Evolutionary conservation across 2,113 vertebrate species (phyloP), one percentile per base, ranked within the genome.

Genomic region (Cyanoliseus patagonus): DNA sequence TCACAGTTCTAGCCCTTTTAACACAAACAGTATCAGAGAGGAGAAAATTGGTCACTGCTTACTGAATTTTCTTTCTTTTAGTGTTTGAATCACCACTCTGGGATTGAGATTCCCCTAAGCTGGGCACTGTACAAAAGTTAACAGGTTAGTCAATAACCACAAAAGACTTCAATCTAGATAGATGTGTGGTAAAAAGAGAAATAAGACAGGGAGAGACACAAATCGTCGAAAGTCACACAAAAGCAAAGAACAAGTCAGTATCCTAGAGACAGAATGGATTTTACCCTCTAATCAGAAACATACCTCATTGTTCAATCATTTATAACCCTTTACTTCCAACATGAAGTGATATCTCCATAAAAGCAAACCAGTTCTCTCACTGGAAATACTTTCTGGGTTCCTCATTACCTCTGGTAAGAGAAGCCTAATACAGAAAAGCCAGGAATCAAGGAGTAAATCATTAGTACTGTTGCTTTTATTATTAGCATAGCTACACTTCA

Each of bases 321-420:
- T 96, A 74, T 33, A 55, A 46, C 44, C 87, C 62, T 95, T 95
- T 73, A 88, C 59, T 95, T 95, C 61, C 94, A 96, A 96, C 20
- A 81, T 88, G 59, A 49, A 83, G 82, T 17, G 18, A 94, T 61
- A 82, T 23, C 63, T 95, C 78, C 78, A 90, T 78, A 62, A 86
- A 95, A 94, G 44, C 66, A 96, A 94, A 86, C 78, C 55, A 78
- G 55, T 86, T 92, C 35, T 92, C 69, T 55, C n/a, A 3, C 37
- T 83, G 83, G 72, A 93, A 90, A 86, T 27, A 35, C 11, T 82
- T 84, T 77, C 27, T 69, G 31, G 6, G 16, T 41, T 93, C 47
- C 11, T 78, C 57, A n/a, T 78, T 78, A 52, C 41, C 39, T 62
- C 66, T 78, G 22, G 28, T 42, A 75, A 78, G 69, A 82, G 33